Evolutionary conservation across 2,888 invertebrate species (phyloP).

Genomic region (Coelinius sp.): DNA sequence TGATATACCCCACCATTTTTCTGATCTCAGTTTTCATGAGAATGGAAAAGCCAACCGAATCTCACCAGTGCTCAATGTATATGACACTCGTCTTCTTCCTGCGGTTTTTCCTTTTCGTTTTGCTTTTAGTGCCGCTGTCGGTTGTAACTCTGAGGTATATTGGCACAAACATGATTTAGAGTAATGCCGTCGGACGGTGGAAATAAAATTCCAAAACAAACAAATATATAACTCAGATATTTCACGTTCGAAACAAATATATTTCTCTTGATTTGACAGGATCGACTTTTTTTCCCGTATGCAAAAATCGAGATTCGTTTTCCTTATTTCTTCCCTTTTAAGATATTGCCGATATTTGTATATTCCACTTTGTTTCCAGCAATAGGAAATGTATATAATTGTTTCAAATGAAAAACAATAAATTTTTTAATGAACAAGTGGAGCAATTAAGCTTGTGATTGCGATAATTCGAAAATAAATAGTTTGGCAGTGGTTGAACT

Average conservation of each 20-base stretch:
- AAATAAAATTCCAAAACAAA: conserved; percentile 55
- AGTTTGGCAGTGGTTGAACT: not conserved
- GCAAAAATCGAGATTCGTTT: not conserved
- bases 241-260: conserved; percentile 41
- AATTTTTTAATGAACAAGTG: not conserved
- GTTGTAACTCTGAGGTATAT: conserved; percentile 46
- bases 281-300: not conserved
- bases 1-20: conserved; percentile 12
- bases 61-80: conserved; percentile 2
- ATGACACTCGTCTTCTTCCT: not conserved
- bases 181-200: conserved; percentile 50
- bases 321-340: not conserved
- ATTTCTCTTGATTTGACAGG: conserved; percentile 10
- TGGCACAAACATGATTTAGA: conserved; percentile 62
- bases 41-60: conserved; percentile 36
- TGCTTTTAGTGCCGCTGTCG: not conserved
- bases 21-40: conserved; percentile 11
- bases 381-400: not conserved
- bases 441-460: not conserved
- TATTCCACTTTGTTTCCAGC: not conserved
- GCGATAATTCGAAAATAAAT: not conserved
- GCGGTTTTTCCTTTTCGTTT: not conserved
- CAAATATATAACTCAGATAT: conserved; percentile 55
- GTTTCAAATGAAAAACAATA: not conserved
- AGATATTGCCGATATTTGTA: not conserved